Percentiles rank a stretch among this genome's conserved stretches.
These are phyloP conservation scores for Cheirogaleus medius DNA, from an alignment of 2,113 vertebrate species.

Conservation along the genomic window DNA sequence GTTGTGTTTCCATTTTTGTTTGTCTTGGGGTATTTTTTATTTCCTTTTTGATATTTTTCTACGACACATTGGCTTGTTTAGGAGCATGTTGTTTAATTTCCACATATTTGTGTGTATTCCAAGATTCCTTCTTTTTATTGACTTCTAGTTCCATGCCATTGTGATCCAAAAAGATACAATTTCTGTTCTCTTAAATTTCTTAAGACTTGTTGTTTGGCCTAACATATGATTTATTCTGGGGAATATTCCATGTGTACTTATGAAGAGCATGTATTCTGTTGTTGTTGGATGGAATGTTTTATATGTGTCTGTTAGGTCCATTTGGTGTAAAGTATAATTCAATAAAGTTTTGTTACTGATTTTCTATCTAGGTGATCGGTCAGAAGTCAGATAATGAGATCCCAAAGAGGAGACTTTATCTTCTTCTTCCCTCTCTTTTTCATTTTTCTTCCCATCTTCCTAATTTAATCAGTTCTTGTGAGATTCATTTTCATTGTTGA, in stretches of 20 bases:
- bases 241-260: background rate
- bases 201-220: background rate
- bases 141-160: background rate
- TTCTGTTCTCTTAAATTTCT: background rate
- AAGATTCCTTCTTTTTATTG: background rate
- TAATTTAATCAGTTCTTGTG: background rate
- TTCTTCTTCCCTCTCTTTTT: background rate
- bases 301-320: background rate
- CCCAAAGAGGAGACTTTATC: background rate
- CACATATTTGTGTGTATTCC: background rate
- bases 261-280: background rate
- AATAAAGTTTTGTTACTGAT: background rate
- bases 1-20: background rate
- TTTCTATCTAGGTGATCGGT: background rate
- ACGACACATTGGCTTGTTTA: background rate
- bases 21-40: background rate
- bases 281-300: background rate
- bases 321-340: background rate
- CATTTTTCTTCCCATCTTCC: background rate
- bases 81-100: background rate
- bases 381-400: background rate
- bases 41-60: background rate
- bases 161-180: background rate
- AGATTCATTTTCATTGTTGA: slow-evolving; percentile 25
- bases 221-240: background rate